A percentile compares a stretch with the other conserved stretches of the same genome.
Evolutionary conservation across 1,140 invertebrate genomes (phyloP).

Genomic region (Planococcus citri): DNA sequence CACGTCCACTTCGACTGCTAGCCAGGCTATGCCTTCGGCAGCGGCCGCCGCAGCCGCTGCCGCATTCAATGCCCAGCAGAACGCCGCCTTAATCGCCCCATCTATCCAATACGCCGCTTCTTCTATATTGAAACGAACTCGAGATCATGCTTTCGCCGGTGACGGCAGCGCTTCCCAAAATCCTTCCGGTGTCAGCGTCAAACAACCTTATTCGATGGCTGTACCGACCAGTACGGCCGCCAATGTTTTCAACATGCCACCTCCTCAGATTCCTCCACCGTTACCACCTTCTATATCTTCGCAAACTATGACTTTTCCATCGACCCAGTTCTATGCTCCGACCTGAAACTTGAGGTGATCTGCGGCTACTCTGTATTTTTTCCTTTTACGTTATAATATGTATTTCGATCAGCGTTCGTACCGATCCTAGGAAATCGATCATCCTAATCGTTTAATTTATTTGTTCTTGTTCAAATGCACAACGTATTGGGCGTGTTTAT

Average conservation of each 20-base stretch:
- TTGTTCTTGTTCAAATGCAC: no score
- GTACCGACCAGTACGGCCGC: background rate
- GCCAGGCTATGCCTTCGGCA: constrained; percentile 15
- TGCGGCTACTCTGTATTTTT: background rate
- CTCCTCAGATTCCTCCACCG: background rate
- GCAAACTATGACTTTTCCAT: constrained; percentile 17
- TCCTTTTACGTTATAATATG: background rate
- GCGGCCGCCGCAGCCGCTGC: constrained; percentile 14
- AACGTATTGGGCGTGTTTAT: no score
- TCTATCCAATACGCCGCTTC: constrained; percentile 3
- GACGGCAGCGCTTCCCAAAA: constrained; percentile 26
- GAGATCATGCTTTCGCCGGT: constrained; percentile 28
- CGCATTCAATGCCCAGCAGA: background rate
- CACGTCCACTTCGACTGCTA: background rate
- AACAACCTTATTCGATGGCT: constrained; percentile 10
- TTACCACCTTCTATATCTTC: background rate
- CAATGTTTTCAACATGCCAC: background rate
- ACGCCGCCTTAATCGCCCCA: background rate
- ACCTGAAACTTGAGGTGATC: background rate
- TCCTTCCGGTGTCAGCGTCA: constrained; percentile 22
- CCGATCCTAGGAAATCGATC: no score
- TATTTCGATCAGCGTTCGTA: no score
- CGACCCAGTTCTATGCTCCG: constrained; percentile 23
- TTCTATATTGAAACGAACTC: constrained; percentile 25
- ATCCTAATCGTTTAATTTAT: no score